phyloP scores from a whole-genome alignment of 1,140 invertebrate species.

The Babylonia areolata region DNA sequence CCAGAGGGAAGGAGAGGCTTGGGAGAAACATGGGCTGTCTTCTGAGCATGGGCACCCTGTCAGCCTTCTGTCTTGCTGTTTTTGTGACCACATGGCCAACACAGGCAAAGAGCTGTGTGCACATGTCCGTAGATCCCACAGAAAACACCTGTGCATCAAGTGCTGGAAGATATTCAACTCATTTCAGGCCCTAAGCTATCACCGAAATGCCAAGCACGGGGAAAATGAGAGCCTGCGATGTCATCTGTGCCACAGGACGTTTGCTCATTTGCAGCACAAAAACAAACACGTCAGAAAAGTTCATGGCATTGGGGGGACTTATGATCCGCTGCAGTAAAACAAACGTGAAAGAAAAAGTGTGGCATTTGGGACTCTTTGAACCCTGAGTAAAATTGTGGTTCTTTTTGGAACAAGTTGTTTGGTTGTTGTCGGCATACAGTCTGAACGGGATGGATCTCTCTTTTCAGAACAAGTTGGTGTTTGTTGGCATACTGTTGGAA shows the following conservation, averaged over 20 bases:
- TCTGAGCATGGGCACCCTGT: background rate
- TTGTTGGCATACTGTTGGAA: no score
- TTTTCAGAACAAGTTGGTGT: no score
- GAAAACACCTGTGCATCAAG: background rate
- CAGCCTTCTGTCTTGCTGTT: background rate
- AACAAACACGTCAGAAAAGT: background rate
- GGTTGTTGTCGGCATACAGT: no score
- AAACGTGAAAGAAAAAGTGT: no score
- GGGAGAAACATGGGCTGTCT: background rate
- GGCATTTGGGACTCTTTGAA: no score
- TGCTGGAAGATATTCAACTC: slow-evolving; percentile 12
- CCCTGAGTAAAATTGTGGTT: no score
- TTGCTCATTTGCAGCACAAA: slow-evolving; percentile 19
- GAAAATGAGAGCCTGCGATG: background rate
- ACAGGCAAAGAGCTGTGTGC: background rate
- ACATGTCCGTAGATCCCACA: background rate
- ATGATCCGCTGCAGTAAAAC: no score
- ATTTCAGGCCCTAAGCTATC: slow-evolving; percentile 1
- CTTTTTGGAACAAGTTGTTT: no score
- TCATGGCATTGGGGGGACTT: background rate
- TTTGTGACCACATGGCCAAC: background rate
- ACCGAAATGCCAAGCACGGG: slow-evolving; percentile 18
- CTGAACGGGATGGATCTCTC: no score
- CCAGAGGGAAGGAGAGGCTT: background rate
- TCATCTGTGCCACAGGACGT: background rate